Conservation (phyloP, 1,140 invertebrate species). For the Anoplolepis gracilipes region DNA sequence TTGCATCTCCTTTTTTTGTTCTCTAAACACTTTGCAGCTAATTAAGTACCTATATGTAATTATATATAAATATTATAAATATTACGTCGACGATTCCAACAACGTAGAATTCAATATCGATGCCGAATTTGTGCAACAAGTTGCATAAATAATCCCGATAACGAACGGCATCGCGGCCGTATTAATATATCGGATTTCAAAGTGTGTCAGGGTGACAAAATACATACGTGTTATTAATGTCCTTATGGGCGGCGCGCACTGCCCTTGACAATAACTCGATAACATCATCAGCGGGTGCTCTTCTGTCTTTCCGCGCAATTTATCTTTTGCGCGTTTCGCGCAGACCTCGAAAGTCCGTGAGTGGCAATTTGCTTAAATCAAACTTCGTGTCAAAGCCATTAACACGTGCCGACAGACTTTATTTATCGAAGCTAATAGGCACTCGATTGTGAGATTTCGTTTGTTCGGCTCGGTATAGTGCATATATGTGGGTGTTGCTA, state of each 20-base stretch:
- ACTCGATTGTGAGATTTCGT: conserved; percentile 65
- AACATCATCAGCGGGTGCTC: conserved; percentile 45
- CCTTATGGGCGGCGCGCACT: conserved; percentile 63
- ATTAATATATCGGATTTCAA: conserved; percentile 74
- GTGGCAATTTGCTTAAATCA: conserved; percentile 76
- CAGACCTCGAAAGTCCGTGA: conserved; percentile 74
- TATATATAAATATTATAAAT: neutral
- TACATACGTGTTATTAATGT: conserved; percentile 63
- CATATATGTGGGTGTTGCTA: neutral
- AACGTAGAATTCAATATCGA: neutral
- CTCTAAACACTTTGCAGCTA: neutral
- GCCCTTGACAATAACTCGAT: conserved; percentile 73
- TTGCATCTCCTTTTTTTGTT: no score
- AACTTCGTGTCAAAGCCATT: conserved; percentile 72
- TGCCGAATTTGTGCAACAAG: neutral
- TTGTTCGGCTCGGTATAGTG: neutral
- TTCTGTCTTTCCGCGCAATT: conserved; percentile 73
- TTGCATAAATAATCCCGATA: conserved; percentile 35
- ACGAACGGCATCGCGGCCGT: conserved; percentile 58
- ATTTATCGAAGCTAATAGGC: conserved; percentile 71
- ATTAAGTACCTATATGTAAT: no score
- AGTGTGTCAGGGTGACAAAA: conserved; percentile 75
- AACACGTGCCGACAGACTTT: conserved; percentile 53
- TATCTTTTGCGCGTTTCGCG: conserved; percentile 75
- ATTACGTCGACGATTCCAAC: neutral